Conservation (phyloP, 23 tunicate species). For the Halocynthia aurantium region DNA sequence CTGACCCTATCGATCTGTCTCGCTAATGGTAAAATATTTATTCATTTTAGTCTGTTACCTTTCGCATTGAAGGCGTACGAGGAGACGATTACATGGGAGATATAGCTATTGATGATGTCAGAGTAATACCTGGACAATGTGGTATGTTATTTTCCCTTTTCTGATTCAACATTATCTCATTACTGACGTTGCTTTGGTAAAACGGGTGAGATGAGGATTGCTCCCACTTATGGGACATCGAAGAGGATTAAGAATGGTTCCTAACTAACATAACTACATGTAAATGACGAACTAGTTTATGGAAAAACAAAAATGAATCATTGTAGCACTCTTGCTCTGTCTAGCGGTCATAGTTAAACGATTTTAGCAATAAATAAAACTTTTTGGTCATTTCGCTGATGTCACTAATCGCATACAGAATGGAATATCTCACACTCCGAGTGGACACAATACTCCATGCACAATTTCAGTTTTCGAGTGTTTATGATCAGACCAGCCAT, state of each 20-base stretch:
- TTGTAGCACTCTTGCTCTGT: background rate
- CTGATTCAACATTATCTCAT: background rate
- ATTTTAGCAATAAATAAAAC: too few species aligned
- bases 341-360: too few species aligned
- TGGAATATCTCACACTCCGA: too few species aligned
- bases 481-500: background rate
- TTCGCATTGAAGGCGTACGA: slow-evolving; percentile 66
- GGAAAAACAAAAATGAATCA: background rate
- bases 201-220: background rate
- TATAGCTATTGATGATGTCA: slow-evolving; percentile 78
- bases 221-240: background rate
- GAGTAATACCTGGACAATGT: slow-evolving; percentile 68
- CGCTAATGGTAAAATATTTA: background rate
- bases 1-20: background rate
- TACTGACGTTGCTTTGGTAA: background rate
- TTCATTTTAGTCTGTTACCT: slow-evolving; percentile 33
- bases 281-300: background rate
- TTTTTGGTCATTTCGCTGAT: too few species aligned
- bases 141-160: slow-evolving; percentile 33
- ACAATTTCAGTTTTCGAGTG: too few species aligned
- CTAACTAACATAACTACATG: too few species aligned
- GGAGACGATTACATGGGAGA: slow-evolving; percentile 71
- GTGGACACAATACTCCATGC: too few species aligned
- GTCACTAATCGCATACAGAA: too few species aligned
- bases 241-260: background rate